Base-by-base conservation (phyloP, 2,888 invertebrate species). In the Lucinisca nassula region DNA sequence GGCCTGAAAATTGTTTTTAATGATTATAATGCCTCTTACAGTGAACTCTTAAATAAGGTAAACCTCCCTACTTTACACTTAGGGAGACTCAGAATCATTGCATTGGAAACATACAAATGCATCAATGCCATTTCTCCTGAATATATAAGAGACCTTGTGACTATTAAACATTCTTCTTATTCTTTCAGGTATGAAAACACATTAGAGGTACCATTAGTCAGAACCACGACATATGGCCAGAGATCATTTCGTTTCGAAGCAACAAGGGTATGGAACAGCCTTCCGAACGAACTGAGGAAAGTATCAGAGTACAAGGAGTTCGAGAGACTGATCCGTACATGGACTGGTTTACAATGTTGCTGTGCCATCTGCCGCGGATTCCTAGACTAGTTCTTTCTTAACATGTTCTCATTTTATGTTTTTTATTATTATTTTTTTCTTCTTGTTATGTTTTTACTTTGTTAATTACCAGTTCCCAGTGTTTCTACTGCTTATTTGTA, bases 181-280 rank as follows among this genome's bases (percentile, higher is more conserved):
- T 73, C 40, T 83, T 78, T 55, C 74, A 83, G 73, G 61, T 73
- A 45, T 72, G 55, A 58, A 3, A 72, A 76, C 38, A 35, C 35
- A 6, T 21, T 67, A 3, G 37, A 78, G 14, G 30, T 82, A 27
- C 77, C 84, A 37, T 32, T 10, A 24, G 73, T 84, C 0, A 58
- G 45, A 35, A 79, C 74, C 21, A 35, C 35, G 27, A 45, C 37
- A 27, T 79, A 84, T 75, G 74, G 84, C 35, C 73, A 79, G 24
- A 79, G 67, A 27, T 70, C 24, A 1, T 84, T 79, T 45, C 51
- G 75, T 3, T 84, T 78, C 67, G 79, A 84, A 45, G 74, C 84
- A 3, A 24, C 74, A 49, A 58, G 45, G 75, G 73, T 83, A 14
- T 83, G 83, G 55, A 83, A 78, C 72, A 77, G 58, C 67, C 61